Percentiles rank a stretch among this genome's conserved stretches.
Conservation (phyloP, 2,797 vertebrate genomes). For the Monodelphis domestica region DNA sequence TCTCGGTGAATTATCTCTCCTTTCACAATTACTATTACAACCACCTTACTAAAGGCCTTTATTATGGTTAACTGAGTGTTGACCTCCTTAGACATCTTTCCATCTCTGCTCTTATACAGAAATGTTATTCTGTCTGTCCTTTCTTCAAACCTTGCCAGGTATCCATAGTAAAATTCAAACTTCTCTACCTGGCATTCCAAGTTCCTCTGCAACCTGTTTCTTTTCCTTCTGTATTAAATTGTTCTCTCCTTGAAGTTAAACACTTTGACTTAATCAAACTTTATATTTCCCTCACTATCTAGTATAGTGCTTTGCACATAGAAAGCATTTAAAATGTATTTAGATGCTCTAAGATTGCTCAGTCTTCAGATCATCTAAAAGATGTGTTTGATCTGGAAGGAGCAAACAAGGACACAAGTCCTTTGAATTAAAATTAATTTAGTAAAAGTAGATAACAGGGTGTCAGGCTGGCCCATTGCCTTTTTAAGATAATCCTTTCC, state of each 20-base stretch:
- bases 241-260: not conserved
- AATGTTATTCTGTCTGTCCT: not conserved
- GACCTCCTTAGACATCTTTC: not conserved
- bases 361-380: slow-evolving; percentile 8
- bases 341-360: slow-evolving; percentile 12
- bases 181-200: not conserved
- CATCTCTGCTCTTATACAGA: not conserved
- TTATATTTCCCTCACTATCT: not conserved
- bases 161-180: not conserved
- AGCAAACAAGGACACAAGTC: not conserved
- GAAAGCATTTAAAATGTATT: not conserved
- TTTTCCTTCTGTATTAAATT: not conserved
- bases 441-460: not conserved
- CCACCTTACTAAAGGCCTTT: not conserved
- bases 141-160: not conserved
- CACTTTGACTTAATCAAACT: not conserved
- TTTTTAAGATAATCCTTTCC: slow-evolving; percentile 50
- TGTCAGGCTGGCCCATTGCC: not conserved
- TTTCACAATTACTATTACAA: not conserved
- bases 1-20: not conserved
- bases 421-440: not conserved
- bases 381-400: slow-evolving; percentile 5
- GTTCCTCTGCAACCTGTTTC: not conserved
- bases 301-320: not conserved
- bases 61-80: not conserved